Evolutionary conservation across 2,797 vertebrate species (phyloP).

Genomic region (Sitta carolinensis): DNA sequence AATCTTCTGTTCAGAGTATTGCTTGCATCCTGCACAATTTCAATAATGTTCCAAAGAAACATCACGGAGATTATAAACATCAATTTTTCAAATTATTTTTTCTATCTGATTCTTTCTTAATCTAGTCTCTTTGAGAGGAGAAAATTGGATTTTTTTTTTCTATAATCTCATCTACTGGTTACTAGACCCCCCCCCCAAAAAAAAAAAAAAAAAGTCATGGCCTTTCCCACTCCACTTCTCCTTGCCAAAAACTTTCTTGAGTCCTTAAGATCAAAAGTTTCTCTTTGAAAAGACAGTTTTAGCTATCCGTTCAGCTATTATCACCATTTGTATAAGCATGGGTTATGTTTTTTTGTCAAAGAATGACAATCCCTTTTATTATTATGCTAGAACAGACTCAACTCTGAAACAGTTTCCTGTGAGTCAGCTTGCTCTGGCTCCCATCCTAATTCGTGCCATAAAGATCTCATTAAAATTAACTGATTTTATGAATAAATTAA

Average conservation of each 20-base stretch:
- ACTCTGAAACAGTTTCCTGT: neutral
- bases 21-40: neutral
- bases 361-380: neutral
- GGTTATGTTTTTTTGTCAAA: neutral
- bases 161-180: neutral
- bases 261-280: neutral
- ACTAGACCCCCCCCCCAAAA: neutral
- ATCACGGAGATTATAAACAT: neutral
- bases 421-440: neutral
- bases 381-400: neutral
- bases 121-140: neutral
- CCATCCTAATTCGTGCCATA: neutral
- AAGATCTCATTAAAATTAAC: neutral
- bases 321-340: neutral
- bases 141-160: neutral
- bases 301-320: neutral
- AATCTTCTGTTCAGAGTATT: neutral
- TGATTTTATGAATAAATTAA: neutral
- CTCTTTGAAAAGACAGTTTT: neutral
- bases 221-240: neutral
- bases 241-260: neutral
- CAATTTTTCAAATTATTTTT: neutral
- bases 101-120: neutral
- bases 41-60: neutral
- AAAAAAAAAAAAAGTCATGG: neutral